Evolutionary conservation across 30 jellyfish, hydroid and myxozoan genomes (phyloP), one percentile per base, ranked within the genome.

Genomic region (Pelagia noctiluca): DNA sequence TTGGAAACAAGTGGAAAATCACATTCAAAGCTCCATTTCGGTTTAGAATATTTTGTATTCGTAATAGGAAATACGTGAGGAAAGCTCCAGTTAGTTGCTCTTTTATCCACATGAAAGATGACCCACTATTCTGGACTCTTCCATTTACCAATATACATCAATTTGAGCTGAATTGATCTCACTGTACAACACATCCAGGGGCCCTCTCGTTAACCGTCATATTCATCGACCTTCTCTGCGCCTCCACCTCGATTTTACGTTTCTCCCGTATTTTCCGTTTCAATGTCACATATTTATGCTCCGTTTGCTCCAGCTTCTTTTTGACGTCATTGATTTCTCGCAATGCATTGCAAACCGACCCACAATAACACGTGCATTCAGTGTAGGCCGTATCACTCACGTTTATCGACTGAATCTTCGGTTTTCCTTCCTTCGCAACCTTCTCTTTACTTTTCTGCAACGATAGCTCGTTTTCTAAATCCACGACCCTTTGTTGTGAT

Each of bases 331-430:
- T 76, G 23, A 84, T 84, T 35, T 94, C 99, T 48, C 88, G 77
- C 86, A 89, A 74, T 22, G 99, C 97, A 35, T 84, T 82, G 37
- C 99, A 94, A 63, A 84, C 87, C 10, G 96, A 70, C 2, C 99
- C 99, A 63, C 99, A 94, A 23, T 88, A 88, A 50, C 99, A 94
- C 18, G 99, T 94, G 82, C 99, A 94, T 35, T 76, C 91, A 21
- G 96, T 87, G 62, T 35, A 54, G 13, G 78, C 25, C 62, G 88
- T 38, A 4, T 63, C 95, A 31, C 84, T 57, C 18, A 75, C 87
- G 35, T 85, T 49, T 0, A 70, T 75, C 24, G 72, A 36, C 31
- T 75, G 88, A 8, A 47, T 66, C 32, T 72, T 67, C 42, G 68
- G 78, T 13, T 78, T 33, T 16, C 74, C 31, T 52, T 47, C 53